Evolutionary conservation across 1,140 invertebrate species (phyloP), one percentile per base, ranked within the genome.

Genomic region (Reticulitermes speratus): DNA sequence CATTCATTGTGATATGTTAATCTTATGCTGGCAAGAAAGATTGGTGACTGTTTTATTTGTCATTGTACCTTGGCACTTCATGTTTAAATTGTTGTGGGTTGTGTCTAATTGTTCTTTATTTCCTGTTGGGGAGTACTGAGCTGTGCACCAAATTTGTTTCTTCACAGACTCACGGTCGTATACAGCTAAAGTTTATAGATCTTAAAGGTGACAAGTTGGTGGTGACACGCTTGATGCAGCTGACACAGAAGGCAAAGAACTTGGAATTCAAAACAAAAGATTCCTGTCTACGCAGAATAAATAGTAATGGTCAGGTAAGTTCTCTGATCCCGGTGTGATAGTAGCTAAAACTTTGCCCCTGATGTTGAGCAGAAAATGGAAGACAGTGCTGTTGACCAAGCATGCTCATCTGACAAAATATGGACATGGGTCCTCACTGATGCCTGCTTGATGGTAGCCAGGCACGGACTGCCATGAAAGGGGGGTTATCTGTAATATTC

Each of bases 231-330:
- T 93, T 93, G 44, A 91, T 97, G 87, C 93, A 94, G 90, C 93
- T 93, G 1, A 92, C 93, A 55, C 91, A 94, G 90, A 91, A 92
- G 87, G 92, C 92, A 88, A 92, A 92, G 86, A 91, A 90, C 69
- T 88, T 93, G 5, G 92, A 92, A 88, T 94, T 95, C 87, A 93
- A 94, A 89, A 95, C 94, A 8, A 89, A 97, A 30, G 97, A 98
- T 88, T 94, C 93, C 87, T 93, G 94, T 38, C 92, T 96, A 23
- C 92, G 91, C 3, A 89, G 91, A 82, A 87, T 89, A 14, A 88
- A 91, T 69, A 88, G 89, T 84, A 88, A 88, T 55, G 89, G 89
- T 87, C 86, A 90, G 84, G 90, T 91, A 88, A 88, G n/a, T 86
- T 21, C 32, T 44, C 25, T 83, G 38, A 82, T 38, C 38, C 38